phyloP scores from a whole-genome alignment of 2,113 vertebrate species.

The Casuarius casuarius region DNA sequence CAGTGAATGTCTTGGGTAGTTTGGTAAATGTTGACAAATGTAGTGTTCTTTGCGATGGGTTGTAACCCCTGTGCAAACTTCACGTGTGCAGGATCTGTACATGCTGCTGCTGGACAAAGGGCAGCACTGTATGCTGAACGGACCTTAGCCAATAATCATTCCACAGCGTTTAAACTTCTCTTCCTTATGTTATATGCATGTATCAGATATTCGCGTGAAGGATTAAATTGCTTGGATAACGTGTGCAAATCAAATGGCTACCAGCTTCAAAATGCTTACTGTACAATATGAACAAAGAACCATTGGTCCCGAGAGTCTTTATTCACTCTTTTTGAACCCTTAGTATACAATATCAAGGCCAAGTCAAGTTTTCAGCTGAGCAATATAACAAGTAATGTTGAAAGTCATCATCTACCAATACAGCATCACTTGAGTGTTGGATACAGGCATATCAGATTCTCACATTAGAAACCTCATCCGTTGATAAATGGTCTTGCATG shows the following conservation, averaged over 20 bases:
- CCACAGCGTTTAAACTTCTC: neutral
- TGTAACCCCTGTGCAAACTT: neutral
- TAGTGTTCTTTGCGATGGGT: neutral
- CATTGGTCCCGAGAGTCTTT: neutral
- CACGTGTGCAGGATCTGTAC: rapidly evolving
- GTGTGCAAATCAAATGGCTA: neutral
- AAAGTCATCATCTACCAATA: neutral
- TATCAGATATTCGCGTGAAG: neutral
- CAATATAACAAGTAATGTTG: neutral
- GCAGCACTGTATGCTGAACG: neutral
- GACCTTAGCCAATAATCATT: neutral
- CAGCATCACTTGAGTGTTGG: neutral
- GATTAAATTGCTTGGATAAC: neutral
- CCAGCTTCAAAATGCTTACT: neutral
- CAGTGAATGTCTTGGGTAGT: neutral
- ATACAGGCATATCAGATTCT: neutral
- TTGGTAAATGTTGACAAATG: neutral
- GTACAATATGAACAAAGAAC: neutral
- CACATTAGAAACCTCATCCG: neutral
- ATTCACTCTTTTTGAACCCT: neutral
- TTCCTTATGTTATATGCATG: neutral
- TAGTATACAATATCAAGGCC: neutral
- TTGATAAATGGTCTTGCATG: neutral
- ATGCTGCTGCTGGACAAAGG: neutral
- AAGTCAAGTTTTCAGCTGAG: neutral